Base-by-base conservation (phyloP, 2,797 vertebrate genomes). In the Coregonus sp. region DNA sequence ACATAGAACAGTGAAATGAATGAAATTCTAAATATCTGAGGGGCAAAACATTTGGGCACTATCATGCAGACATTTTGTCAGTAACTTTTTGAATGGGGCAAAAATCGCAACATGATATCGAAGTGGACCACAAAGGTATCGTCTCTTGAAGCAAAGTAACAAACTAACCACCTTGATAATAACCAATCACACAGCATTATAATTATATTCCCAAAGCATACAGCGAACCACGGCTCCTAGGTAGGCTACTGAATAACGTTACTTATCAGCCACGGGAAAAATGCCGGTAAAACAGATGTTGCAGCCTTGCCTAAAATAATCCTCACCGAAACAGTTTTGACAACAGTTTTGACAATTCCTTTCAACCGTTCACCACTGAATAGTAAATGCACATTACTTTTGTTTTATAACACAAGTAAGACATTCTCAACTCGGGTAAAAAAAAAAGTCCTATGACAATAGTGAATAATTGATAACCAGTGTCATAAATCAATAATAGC, bases 391-490 rank as follows among this genome's bases (percentile, higher is more conserved):
- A 50, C 56, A 35, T 47, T 29, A 50, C 15, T 35, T 61, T 52
- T 52, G 5, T 29, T 5, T 37, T 3, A 16, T 47, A 74, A 83
- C 54, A 75, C 80, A 61, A 78, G 78, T 82, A 86, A 31, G 35
- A 31, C 40, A 18, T 29, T 3, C 78, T 78, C 82, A 79, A 82
- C 66, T 52, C 61, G 78, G 63, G 73, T 78, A 78, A 82, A 89
- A 90, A 5, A 70, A 11, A 12, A 6, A 72, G 7, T 84, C 82
- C 56, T 59, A 51, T 68, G 70, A 47, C 15, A 54, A 66, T 70
- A 83, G 82, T 80, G 76, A 78, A 78, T 75, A 79, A 83, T 59
- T 81, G 86, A 89, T 77, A 74, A 75, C 67, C 80, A 72, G 76
- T 84, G 78, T 73, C 81, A 79, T 78, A 51, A 78, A 78, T 80